phyloP scores from a whole-genome alignment of 2,113 vertebrate genomes.

The Thermophis baileyi region DNA sequence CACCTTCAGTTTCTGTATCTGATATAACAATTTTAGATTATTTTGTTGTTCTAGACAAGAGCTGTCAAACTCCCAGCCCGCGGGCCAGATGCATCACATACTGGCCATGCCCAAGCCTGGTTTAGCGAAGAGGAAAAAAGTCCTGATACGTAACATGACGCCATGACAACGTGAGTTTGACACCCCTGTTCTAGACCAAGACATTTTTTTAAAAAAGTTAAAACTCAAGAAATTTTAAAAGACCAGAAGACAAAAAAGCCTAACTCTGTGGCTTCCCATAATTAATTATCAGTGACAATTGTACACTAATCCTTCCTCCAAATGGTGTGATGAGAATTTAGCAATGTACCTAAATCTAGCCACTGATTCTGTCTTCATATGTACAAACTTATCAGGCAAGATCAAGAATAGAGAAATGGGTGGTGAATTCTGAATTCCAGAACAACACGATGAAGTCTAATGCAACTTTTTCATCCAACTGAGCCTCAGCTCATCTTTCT shows the following conservation, averaged over 20 bases:
- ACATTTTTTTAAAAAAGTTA: background rate
- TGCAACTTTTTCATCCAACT: background rate
- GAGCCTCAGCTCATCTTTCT: background rate
- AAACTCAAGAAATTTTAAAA: background rate
- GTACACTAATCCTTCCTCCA: background rate
- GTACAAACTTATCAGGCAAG: background rate
- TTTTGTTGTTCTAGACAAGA: background rate
- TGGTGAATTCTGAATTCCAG: background rate
- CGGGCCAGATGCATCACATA: too few species aligned
- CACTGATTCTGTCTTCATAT: background rate
- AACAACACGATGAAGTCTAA: background rate
- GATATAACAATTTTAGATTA: background rate
- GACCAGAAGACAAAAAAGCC: background rate
- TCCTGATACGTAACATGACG: too few species aligned
- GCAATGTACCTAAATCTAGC: background rate
- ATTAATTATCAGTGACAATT: background rate
- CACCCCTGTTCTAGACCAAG: background rate
- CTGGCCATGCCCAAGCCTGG: too few species aligned
- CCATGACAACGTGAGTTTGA: too few species aligned
- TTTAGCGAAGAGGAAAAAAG: too few species aligned
- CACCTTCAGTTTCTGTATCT: background rate
- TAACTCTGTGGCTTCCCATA: background rate
- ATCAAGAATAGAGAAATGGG: background rate
- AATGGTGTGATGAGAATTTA: background rate
- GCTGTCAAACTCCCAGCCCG: too few species aligned